Evolutionary conservation across 2,888 invertebrate genomes (phyloP), one percentile per base, ranked within the genome.

Genomic region (Drosophila differens): DNA sequence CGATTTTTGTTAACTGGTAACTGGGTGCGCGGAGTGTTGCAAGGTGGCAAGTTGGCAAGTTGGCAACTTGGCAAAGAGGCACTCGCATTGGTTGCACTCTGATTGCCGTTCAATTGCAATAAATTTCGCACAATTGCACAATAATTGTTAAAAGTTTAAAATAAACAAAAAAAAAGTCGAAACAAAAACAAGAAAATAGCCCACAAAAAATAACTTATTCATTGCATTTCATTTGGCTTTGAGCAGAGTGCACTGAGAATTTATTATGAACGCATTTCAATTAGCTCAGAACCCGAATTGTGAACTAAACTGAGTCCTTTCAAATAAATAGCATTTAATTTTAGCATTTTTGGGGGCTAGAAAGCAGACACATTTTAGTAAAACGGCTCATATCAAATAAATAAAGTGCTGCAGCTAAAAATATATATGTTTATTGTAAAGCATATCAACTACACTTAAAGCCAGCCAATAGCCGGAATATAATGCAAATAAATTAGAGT

Each of bases 61-160:
- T 30, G 37, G 39, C n/a, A n/a, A 39, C 10, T 22, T 47, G 47
- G 47, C 47, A 47, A 25, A 25, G 25, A 2, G 12, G 12, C n/a
- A 51, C 61, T 69, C 61, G 74, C 73, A 74, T 67, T 63, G 70
- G 74, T 70, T 74, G 75, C 89, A 72, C 69, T 82, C 89, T 90
- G 91, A 90, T 88, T 87, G 91, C 85, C 76, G 82, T 85, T 89
- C 91, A 87, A 89, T 90, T 83, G 90, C 90, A 89, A 90, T 90
- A 90, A 91, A 90, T 90, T 90, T 90, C 87, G 85, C 84, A 77
- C 91, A 91, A 90, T 90, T 90, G 91, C 90, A 91, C 90, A 87
- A 91, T 91, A 90, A 90, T 91, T 91, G 91, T 90, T 91, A 85
- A 91, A 89, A 91, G 81, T 88, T 90, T 81, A 74, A 82, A 90